Base-by-base conservation (phyloP, 2,113 vertebrate genomes). In the Bucco capensis region DNA sequence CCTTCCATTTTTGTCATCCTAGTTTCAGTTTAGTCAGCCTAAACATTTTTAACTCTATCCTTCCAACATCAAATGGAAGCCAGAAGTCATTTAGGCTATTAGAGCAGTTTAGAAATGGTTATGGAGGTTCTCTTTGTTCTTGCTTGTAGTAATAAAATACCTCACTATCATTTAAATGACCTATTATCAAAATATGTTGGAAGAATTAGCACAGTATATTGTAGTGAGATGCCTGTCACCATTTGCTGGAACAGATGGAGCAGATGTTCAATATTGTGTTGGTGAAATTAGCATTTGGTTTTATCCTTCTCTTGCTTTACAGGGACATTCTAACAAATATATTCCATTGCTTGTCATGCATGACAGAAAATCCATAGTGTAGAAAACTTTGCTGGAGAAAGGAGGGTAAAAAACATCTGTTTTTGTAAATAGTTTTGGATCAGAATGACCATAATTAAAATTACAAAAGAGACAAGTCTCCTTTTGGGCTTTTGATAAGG, bases 261-360 rank as follows among this genome's bases (percentile, higher is more conserved):
- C 76, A 88, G 82, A 82, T 91, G 91, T 90, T 95, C 64, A 46
- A 22, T 76, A 88, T 33, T 62, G 53, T 12, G 2, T 35, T 84
- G 65, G 58, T 94, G 87, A 83, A 94, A 82, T 18, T 64, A 67
- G 61, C 56, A 70, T 49, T 58, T 92, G 56, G n/a, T 37, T 79
- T 91, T 89, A 83, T 83, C 49, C 8, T 88, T 27, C 25, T 93
- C 33, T 10, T 72, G 76, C 61, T 61, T 95, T 93, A 81, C 54
- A 75, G 86, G 64, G 81, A 70, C 72, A 35, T 90, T 94, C 87
- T 77, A 93, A 81, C 44, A 87, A 94, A 89, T 81, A 23, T 14
- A 57, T 79, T 61, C 51, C 72, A 21, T 66, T 85, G 56, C 64
- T 85, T 16, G 37, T 80, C 53, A 44, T 64, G 28, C 49, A 14